Conservation (phyloP, 2,888 invertebrate genomes). For the Phasia obesa region DNA sequence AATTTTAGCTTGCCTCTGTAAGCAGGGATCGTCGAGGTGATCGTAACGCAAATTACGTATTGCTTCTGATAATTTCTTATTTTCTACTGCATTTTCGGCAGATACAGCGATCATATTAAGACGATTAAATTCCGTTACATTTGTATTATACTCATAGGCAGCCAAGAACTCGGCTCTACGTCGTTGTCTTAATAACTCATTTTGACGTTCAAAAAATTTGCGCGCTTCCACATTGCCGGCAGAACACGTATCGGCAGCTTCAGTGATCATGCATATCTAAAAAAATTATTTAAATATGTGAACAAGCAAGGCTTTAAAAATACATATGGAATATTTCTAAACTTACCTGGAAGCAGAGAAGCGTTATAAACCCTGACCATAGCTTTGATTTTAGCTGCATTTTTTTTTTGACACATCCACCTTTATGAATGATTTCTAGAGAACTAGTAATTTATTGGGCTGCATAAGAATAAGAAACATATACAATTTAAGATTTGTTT, state of each 20-base stretch:
- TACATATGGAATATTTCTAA: not conserved
- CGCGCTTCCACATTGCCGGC: constrained; percentile 82
- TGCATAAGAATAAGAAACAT: not conserved
- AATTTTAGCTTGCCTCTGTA: constrained; percentile 89
- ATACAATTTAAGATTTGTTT: not conserved
- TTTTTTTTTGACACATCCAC: constrained; percentile 1
- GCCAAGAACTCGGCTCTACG: constrained; percentile 84
- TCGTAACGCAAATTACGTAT: constrained; percentile 86
- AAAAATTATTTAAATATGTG: not conserved
- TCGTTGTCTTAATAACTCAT: constrained; percentile 84
- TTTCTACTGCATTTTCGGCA: constrained; percentile 75
- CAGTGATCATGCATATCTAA: not conserved
- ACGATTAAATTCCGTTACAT: constrained; percentile 89
- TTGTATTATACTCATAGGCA: constrained; percentile 88
- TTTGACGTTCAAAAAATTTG: constrained; percentile 85
- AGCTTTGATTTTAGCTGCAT: not conserved
- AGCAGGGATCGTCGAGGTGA: constrained; percentile 86
- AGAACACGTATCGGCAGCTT: constrained; percentile 59
- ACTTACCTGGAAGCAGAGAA: constrained; percentile 48
- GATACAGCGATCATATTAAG: constrained; percentile 80
- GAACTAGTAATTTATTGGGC: constrained; percentile 24
- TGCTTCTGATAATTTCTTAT: constrained; percentile 78
- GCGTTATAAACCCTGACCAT: constrained; percentile 10
- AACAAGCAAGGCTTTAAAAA: not conserved
- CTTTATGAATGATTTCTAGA: not conserved